Base-by-base conservation (phyloP, 1,140 invertebrate species). In the Mycetomoellerius zeteki region DNA sequence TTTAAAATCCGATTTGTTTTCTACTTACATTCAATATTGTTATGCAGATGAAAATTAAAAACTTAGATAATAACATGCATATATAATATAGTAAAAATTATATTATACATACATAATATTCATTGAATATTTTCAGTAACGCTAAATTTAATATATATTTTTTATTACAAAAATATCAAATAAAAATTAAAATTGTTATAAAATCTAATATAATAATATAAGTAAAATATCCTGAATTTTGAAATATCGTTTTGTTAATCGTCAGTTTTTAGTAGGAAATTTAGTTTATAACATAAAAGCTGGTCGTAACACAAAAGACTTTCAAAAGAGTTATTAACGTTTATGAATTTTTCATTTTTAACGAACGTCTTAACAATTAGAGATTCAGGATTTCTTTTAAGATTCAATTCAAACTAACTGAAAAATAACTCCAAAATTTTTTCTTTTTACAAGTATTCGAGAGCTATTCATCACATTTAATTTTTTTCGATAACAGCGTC, bases 1-100 rank as follows among this genome's bases (percentile, higher is more conserved):
- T 47, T 77, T 67, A 33, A 67, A 67, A 67, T 80, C 43, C 60
- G 27, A 19, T 43, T 78, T 65, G 43, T 37, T 80, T 80, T 80
- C 76, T 43, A 80, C 52, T 67, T 16, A n/a, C 19, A 37, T 24
- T 60, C 54, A 24, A 10, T 21, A 58, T 33, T 75, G n/a, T 58
- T 58, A 10, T 21, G 12, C n/a, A 10, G 14, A 33, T 75, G 12
- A 1, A 75, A 75, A 54, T 7, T 33, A 54, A 12, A 52, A 75
- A 75, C 12, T 56, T 21, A 1, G 10, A 21, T 3, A 19, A 54
- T 21, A 73, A 75, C 12, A 5, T 24, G 10, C 7, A 56, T 33
- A 54, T 6, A 54, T 75, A 21, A 30, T 54, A 52, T 19, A 56
- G 0, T 21, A 75, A 16, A 10, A 37, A 21, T 56, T 37, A 24